Conservation (phyloP, 2,113 vertebrate genomes). For the Tragelaphus imberbis region DNA sequence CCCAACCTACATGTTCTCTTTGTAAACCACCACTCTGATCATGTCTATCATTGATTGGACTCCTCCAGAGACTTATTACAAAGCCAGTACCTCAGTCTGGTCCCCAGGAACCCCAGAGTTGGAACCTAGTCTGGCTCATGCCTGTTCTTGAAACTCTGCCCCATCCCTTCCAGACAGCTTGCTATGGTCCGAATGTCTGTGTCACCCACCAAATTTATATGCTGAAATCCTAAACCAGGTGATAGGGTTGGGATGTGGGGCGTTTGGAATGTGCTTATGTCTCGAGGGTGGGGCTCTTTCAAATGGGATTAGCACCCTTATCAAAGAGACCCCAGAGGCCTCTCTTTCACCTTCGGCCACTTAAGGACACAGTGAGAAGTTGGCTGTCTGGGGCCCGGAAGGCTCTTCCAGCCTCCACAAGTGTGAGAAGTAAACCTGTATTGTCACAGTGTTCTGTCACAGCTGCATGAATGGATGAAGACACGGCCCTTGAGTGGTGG, state of each 20-base stretch:
- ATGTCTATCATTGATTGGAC: not conserved
- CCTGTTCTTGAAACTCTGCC: not conserved
- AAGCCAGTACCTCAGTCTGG: not conserved
- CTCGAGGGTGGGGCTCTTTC: not conserved
- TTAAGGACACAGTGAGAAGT: not conserved
- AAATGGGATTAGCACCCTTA: not conserved
- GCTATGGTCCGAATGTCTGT: not conserved
- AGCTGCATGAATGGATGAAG: not conserved
- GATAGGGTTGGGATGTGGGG: not conserved
- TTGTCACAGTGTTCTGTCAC: not conserved
- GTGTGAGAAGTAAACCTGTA: not conserved
- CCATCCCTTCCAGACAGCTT: not conserved
- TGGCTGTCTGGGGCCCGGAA: not conserved
- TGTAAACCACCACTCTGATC: not conserved
- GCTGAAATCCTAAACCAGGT: not conserved
- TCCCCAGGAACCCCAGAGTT: not conserved
- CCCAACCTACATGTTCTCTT: not conserved
- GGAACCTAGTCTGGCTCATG: not conserved
- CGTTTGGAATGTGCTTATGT: not conserved
- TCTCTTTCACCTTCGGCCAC: not conserved
- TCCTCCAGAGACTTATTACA: not conserved
- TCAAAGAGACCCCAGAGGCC: not conserved
- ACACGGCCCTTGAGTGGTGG: not conserved
- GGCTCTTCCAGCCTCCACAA: not conserved
- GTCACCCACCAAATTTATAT: not conserved